Base-by-base conservation (phyloP, 2,888 invertebrate species). In the Eurois occulta region DNA sequence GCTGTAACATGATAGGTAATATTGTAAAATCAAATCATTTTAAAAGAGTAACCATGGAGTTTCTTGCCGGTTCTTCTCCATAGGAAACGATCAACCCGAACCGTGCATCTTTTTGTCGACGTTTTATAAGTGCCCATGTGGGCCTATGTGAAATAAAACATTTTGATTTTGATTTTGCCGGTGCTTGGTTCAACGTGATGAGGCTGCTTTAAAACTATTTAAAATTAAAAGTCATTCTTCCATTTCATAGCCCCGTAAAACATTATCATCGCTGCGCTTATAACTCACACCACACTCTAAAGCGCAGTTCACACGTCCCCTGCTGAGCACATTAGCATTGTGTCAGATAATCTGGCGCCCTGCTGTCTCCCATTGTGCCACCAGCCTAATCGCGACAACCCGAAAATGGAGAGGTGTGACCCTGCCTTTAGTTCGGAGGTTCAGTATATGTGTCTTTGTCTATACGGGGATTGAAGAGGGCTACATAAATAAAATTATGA, bases 361-460 rank as follows among this genome's bases (percentile, higher is more conserved):
- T 91, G 96, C 96, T 93, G 96, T 96, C 96, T 96, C 93, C 71
- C 83, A 94, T 96, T 96, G 96, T 96, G 92, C 90, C 90, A 93
- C 88, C 92, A 88, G 91, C 95, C 94, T 95, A 95, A 95, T 95
- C 94, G 93, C 91, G 89, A 89, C 85, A 80, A 62, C 80, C 84
- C 85, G 82, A 84, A 80, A 66, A 72, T 65, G 46, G 78, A 68
- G 52, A 87, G 65, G 87, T 77, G 78, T 84, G 72, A 62, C 75
- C 70, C 43, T 16, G 10, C 24, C 38, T 73, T 79, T 71, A 48
- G 60, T n/a, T 28, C 6, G 0, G n/a, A 28, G 84, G 84, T 84
- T 84, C 84, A n/a, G 84, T 79, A 84, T 48, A 58, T 71, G 10
- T 71, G 10, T 24, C 1, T 32, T 1, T 52, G 16, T 8, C 13